These are phyloP conservation scores for Cochlearius cochlearius DNA, from an alignment of 2,113 vertebrate species.

Conservation along the genomic window DNA sequence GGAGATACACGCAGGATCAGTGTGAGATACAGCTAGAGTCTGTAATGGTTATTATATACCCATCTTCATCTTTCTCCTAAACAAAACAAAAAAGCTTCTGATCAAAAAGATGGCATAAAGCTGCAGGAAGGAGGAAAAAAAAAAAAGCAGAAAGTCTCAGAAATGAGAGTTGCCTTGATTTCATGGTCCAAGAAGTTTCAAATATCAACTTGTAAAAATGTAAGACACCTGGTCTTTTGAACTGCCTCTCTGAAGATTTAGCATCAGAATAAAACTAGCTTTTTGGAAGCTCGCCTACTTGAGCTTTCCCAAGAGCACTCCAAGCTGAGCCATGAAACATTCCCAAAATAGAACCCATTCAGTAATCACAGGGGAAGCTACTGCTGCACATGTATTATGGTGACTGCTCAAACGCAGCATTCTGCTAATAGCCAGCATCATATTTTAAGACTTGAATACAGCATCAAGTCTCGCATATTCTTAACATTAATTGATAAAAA, in stretches of 20 bases:
- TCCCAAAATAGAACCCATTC: conserved; percentile 41
- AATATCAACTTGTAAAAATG: neutral
- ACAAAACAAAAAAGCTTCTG: neutral
- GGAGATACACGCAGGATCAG: neutral
- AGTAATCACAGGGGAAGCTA: neutral
- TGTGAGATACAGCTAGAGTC: neutral
- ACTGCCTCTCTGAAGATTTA: neutral
- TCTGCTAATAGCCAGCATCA: neutral
- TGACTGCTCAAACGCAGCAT: neutral
- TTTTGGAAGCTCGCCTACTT: neutral
- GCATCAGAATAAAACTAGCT: neutral
- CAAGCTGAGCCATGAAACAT: conserved; percentile 4
- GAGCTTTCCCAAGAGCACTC: conserved; percentile 27
- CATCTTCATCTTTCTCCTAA: neutral
- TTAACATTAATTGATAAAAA: neutral
- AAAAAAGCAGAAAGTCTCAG: neutral
- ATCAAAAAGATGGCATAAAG: neutral
- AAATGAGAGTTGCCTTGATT: neutral
- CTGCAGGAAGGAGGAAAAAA: neutral
- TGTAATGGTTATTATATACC: neutral
- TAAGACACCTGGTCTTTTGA: conserved; percentile 33
- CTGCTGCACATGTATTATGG: neutral
- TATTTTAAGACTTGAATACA: neutral
- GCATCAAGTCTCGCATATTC: neutral
- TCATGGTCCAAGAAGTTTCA: neutral